Conservation (phyloP, 2,888 invertebrate genomes). For the Chymomyza procnemis region DNA sequence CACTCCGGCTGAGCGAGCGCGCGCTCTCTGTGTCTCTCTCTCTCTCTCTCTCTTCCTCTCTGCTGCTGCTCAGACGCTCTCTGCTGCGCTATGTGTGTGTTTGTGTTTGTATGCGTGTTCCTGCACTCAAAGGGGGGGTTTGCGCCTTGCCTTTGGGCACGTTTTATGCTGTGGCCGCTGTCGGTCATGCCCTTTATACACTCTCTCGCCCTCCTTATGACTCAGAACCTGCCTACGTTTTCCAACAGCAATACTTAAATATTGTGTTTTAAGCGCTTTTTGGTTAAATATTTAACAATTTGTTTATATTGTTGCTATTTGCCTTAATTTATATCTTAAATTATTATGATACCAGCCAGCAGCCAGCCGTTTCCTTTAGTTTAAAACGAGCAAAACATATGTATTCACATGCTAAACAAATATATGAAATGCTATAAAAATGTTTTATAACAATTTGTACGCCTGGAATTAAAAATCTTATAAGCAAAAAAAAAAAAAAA, state of each 20-base stretch:
- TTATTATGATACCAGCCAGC: slow-evolving; percentile 13
- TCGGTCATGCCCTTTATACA: slow-evolving; percentile 24
- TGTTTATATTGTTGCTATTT: slow-evolving; percentile 4
- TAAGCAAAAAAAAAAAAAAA: too few relatives aligned
- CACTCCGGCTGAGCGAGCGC: too few relatives aligned
- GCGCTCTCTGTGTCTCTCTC: background rate
- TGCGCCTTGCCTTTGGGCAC: slow-evolving; percentile 35
- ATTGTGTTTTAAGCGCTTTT: too few relatives aligned
- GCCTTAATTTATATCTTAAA: slow-evolving; percentile 22
- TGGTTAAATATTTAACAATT: slow-evolving; percentile 21
- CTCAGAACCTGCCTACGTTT: slow-evolving; percentile 23
- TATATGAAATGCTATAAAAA: slow-evolving; percentile 59
- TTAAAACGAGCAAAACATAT: background rate
- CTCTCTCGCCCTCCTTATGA: slow-evolving; percentile 37
- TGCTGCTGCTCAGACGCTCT: background rate
- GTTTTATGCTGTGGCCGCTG: slow-evolving; percentile 23
- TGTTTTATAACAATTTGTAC: slow-evolving; percentile 64
- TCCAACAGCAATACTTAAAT: background rate
- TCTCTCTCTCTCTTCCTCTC: background rate
- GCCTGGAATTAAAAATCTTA: slow-evolving; percentile 20
- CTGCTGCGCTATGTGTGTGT: slow-evolving; percentile 18
- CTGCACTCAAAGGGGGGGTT: slow-evolving; percentile 5
- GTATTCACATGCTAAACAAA: background rate
- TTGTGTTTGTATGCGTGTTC: background rate
- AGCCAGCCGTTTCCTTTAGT: slow-evolving; percentile 27